These are phyloP conservation scores for Takifugu bimaculatus DNA, from an alignment of 2,113 vertebrate species.

Conservation along the genomic window DNA sequence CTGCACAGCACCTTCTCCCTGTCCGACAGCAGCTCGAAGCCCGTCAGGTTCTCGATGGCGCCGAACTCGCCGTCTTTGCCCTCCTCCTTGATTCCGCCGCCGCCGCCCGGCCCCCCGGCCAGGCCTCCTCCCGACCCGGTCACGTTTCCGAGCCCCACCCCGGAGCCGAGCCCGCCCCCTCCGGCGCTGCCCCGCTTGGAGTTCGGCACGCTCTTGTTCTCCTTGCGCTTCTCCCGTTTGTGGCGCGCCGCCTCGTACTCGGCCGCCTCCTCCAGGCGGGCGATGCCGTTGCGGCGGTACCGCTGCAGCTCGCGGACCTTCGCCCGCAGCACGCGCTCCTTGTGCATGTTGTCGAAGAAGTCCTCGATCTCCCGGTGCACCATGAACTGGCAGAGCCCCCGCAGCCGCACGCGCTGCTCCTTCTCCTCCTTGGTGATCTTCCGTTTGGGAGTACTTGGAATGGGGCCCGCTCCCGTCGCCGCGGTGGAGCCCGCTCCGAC, in stretches of 20 bases:
- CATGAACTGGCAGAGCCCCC: constrained; percentile 95
- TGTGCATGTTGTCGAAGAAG: constrained; percentile 95
- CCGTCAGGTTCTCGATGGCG: constrained; percentile 89
- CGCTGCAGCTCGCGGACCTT: constrained; percentile 95
- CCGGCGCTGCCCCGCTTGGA: constrained; percentile 76
- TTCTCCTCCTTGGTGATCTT: constrained; percentile 95
- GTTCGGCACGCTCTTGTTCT: constrained; percentile 81
- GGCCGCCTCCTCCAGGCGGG: constrained; percentile 87
- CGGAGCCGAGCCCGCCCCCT: constrained; percentile 46
- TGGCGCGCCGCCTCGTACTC: constrained; percentile 94
- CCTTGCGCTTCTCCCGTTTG: constrained; percentile 93
- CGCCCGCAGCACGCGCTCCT: constrained; percentile 86
- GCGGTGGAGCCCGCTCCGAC: constrained; percentile 19
- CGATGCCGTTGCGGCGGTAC: constrained; percentile 92
- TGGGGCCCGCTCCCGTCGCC: constrained; percentile 24
- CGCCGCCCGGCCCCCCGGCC: constrained; percentile 47
- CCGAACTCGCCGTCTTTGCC: constrained; percentile 88
- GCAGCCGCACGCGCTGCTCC: constrained; percentile 84
- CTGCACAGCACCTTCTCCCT: constrained; percentile 93
- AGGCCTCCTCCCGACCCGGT: constrained; percentile 54
- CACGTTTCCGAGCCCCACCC: constrained; percentile 59
- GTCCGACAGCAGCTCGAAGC: constrained; percentile 93
- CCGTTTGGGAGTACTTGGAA: constrained; percentile 70
- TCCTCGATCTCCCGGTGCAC: constrained; percentile 92
- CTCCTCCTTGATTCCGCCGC: constrained; percentile 80